Evolutionary conservation across 2,888 invertebrate species (phyloP).

Genomic region (Cyclophora punctaria): DNA sequence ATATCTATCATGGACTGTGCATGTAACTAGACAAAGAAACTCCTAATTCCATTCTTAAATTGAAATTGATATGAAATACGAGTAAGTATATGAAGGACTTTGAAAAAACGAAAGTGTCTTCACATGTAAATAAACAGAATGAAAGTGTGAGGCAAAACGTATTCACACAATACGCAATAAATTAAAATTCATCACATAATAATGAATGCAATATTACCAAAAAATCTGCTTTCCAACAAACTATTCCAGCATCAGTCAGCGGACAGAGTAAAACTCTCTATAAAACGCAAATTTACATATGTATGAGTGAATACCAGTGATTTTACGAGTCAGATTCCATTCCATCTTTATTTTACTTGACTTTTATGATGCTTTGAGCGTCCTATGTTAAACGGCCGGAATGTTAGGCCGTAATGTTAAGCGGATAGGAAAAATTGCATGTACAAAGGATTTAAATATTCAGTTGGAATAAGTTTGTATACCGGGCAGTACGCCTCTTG

Average conservation of each 20-base stretch:
- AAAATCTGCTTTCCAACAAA: background rate
- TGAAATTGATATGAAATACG: no score
- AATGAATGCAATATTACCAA: background rate
- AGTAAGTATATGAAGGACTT: no score
- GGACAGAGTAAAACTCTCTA: constrained; percentile 12
- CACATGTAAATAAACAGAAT: no score
- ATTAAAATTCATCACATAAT: no score
- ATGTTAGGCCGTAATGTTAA: constrained; percentile 43
- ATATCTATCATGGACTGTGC: no score
- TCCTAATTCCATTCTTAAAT: no score
- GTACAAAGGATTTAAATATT: constrained; percentile 22
- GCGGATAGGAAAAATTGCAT: constrained; percentile 35
- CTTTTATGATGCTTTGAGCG: constrained; percentile 42
- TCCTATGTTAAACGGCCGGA: constrained; percentile 43
- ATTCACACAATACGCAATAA: no score
- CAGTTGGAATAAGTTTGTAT: constrained; percentile 28
- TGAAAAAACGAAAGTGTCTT: no score
- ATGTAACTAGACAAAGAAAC: no score
- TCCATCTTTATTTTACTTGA: constrained; percentile 41
- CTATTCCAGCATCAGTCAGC: background rate
- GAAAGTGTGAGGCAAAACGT: no score
- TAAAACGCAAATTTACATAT: constrained; percentile 50
- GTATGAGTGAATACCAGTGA: constrained; percentile 33
- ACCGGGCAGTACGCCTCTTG: constrained; percentile 14
- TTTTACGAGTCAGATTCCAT: constrained; percentile 35